A percentile compares a stretch with the other conserved stretches of the same genome.
These are phyloP conservation scores for Lycorma delicatula DNA, from an alignment of 1,140 invertebrate genomes.

Conservation along the genomic window DNA sequence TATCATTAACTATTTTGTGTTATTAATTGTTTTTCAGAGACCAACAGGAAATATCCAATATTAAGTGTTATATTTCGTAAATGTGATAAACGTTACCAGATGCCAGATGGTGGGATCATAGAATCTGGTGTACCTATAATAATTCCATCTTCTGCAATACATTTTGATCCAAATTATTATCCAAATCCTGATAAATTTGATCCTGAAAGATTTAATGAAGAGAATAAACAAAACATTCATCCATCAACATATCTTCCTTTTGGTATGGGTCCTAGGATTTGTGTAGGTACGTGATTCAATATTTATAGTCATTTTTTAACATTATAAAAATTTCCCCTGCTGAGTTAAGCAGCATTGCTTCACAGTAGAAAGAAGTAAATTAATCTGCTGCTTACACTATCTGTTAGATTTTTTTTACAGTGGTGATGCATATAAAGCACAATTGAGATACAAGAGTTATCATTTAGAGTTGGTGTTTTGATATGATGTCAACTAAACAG, in stretches of 20 bases:
- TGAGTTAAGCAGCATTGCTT: too few relatives aligned
- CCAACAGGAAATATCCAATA: constrained; percentile 28
- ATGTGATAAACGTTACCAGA: constrained; percentile 15
- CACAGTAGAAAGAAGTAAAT: too few relatives aligned
- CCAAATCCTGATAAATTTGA: constrained; percentile 58
- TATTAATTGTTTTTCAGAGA: constrained; percentile 29
- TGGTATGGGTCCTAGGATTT: constrained; percentile 52
- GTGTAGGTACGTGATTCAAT: constrained; percentile 41
- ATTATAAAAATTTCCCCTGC: too few relatives aligned
- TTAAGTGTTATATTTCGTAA: constrained; percentile 11
- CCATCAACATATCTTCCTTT: constrained; percentile 48
- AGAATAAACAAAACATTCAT: constrained; percentile 35
- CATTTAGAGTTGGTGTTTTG: too few relatives aligned
- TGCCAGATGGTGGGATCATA: constrained; percentile 20
- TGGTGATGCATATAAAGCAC: too few relatives aligned
- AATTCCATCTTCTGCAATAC: constrained; percentile 47
- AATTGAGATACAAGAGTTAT: too few relatives aligned
- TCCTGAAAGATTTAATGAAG: constrained; percentile 60
- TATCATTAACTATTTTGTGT: too few relatives aligned
- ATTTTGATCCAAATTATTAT: constrained; percentile 55
- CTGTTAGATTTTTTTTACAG: too few relatives aligned
- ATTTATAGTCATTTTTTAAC: too few relatives aligned
- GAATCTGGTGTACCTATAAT: constrained; percentile 45
- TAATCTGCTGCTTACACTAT: too few relatives aligned
- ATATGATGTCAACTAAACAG: too few relatives aligned